phyloP scores from a whole-genome alignment of 2,797 vertebrate species.

The Saxicola maurus region DNA sequence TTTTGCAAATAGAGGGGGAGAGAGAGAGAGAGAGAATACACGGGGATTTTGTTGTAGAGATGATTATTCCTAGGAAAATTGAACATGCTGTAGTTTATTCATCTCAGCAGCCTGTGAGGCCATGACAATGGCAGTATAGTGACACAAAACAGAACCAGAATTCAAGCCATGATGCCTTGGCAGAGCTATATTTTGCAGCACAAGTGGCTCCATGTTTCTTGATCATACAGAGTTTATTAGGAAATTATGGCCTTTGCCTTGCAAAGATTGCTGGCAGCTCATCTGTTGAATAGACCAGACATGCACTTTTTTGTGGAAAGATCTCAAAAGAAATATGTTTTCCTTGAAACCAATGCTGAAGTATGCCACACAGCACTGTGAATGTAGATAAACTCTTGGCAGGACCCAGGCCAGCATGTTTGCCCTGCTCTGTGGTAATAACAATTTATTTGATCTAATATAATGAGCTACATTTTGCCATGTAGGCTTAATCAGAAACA shows the following conservation, averaged over 20 bases:
- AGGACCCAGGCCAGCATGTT: neutral
- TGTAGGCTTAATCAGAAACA: neutral
- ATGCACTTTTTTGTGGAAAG: neutral
- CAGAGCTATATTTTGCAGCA: neutral
- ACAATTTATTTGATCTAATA: neutral
- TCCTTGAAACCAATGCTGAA: neutral
- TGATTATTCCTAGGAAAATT: neutral
- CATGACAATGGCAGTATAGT: fast-evolving
- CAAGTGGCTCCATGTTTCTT: neutral
- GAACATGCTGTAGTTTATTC: neutral
- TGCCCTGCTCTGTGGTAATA: neutral
- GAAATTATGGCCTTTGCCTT: neutral
- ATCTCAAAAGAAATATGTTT: neutral
- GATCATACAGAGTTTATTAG: neutral
- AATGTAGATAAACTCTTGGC: neutral
- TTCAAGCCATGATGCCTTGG: neutral
- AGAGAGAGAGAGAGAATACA: neutral
- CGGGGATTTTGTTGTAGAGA: neutral
- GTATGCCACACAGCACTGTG: neutral
- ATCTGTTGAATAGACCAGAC: neutral
- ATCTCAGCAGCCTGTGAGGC: neutral
- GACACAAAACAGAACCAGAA: neutral
- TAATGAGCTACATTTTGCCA: neutral
- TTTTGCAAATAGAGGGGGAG: neutral
- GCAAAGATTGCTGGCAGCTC: neutral